Base-by-base conservation (phyloP, 2,888 invertebrate species). In the Antitype chi region DNA sequence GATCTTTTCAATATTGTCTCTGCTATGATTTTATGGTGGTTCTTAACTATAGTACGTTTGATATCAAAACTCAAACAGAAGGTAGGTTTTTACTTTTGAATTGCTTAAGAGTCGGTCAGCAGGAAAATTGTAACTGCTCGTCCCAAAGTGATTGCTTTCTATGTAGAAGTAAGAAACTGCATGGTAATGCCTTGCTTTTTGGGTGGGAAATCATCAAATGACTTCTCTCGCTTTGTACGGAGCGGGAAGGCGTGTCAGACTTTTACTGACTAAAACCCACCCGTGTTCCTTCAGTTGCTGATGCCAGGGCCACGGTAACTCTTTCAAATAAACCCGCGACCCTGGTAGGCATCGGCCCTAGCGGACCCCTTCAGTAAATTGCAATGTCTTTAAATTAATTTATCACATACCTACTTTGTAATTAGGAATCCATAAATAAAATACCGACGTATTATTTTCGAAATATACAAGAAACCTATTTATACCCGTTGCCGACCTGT, bases 401-500 rank as follows among this genome's bases (percentile, higher is more conserved):
- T 13, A 32, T 13, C 32, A n/a, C 13, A 23, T 62, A 62, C 7
- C 13, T 25, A n/a, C 23, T 23, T 62, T 62, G 13, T 32, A 15
- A 32, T 23, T 38, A 15, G 15, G 4, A 62, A n/a, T 38, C 62
- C 52, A 1, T 0, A 63, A 25, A 52, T 52, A 23, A 73, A 60
- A 38, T 49, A 47, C 13, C n/a, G 13, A 64, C 7, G 7, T 43
- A 5, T 20, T 47, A 60, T 28, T 78, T 47, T 20, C 8, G 11
- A 49, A 49, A 55, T 38, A 15, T 32, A 47, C 43, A 47, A 47
- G 43, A 13, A 11, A 47, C 43, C 43, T 43, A 43, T 43, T 43
- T 9, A 38, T 62, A 25, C 11, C 53, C 4, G 32, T 66, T 38
- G 7, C 15, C 62, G 69, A 83, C 83, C 83, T 83, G 71, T 82